Percentiles rank a stretch among this genome's conserved stretches.
Evolutionary conservation across 2,113 vertebrate genomes (phyloP).

Genomic region (Seriola quinqueradiata): DNA sequence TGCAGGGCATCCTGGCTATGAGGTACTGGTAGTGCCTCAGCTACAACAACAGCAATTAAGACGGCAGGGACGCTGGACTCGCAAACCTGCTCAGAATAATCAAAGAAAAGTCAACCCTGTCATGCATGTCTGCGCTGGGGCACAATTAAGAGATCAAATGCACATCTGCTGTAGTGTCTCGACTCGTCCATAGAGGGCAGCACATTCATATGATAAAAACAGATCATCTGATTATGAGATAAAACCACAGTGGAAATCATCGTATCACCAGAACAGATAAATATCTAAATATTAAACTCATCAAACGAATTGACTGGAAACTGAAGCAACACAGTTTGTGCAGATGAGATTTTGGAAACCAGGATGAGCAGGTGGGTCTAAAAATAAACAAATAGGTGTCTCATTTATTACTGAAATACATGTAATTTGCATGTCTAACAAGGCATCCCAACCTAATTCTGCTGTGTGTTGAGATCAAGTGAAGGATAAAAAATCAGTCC

Average conservation of each 20-base stretch:
- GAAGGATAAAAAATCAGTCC: slow-evolving; percentile 52
- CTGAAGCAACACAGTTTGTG: not conserved
- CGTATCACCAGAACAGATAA: slow-evolving; percentile 3
- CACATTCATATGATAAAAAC: slow-evolving; percentile 50
- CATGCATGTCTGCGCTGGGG: not conserved
- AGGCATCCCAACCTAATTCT: slow-evolving; percentile 49
- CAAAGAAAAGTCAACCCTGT: slow-evolving; percentile 24
- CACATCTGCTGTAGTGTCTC: slow-evolving; percentile 38
- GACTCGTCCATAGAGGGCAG: slow-evolving; percentile 72
- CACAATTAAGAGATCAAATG: slow-evolving; percentile 38
- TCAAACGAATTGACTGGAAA: not conserved
- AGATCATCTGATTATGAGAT: slow-evolving; percentile 12
- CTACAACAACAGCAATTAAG: slow-evolving; percentile 43
- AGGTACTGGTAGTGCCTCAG: slow-evolving; percentile 22
- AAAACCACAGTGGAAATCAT: slow-evolving; percentile 36
- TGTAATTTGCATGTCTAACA: slow-evolving; percentile 48
- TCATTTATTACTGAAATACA: slow-evolving; percentile 30
- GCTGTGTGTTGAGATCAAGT: slow-evolving; percentile 52
- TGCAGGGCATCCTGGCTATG: slow-evolving; percentile 36
- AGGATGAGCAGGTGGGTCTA: not conserved
- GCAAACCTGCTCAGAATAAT: slow-evolving; percentile 24
- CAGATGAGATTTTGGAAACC: not conserved
- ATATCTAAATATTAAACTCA: slow-evolving; percentile 14
- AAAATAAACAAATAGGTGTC: slow-evolving; percentile 34
- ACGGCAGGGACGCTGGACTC: not conserved